Conservation (phyloP, 2,888 invertebrate genomes). For the Eupithecia tripunctaria region DNA sequence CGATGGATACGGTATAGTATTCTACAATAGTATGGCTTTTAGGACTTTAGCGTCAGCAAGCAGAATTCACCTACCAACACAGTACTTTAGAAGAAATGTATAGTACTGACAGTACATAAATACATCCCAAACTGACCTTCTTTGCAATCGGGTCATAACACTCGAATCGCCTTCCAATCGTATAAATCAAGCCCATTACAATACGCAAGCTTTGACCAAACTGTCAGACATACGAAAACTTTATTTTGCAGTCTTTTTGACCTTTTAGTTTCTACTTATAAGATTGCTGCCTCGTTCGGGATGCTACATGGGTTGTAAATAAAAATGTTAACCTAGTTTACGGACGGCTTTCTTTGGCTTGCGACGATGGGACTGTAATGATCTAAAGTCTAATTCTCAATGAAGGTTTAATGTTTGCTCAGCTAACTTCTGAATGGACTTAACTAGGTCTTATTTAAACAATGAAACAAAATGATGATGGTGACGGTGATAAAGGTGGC, state of each 20-base stretch:
- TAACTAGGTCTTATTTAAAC: neutral
- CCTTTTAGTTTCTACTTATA: conserved; percentile 5
- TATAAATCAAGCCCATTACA: conserved; percentile 1
- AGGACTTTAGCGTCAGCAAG: neutral
- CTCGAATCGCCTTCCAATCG: neutral
- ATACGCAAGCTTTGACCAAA: conserved; percentile 6
- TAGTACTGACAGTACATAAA: too few species aligned
- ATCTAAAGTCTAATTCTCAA: neutral
- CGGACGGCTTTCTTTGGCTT: neutral
- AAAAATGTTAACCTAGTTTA: conserved; percentile 1
- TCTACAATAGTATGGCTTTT: neutral
- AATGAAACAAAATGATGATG: neutral
- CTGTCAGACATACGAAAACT: conserved; percentile 1
- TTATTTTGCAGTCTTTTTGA: conserved; percentile 11
- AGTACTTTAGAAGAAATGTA: too few species aligned
- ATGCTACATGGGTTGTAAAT: neutral
- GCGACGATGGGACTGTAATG: neutral
- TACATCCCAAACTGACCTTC: neutral
- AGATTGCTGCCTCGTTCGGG: conserved; percentile 1
- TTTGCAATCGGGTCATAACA: neutral
- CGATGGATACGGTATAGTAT: too few species aligned
- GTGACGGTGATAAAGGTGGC: neutral
- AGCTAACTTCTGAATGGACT: neutral
- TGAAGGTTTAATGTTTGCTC: neutral
- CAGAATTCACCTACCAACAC: neutral